Base-by-base conservation (phyloP, 1,140 invertebrate species). In the Sesamia nonagrioides region DNA sequence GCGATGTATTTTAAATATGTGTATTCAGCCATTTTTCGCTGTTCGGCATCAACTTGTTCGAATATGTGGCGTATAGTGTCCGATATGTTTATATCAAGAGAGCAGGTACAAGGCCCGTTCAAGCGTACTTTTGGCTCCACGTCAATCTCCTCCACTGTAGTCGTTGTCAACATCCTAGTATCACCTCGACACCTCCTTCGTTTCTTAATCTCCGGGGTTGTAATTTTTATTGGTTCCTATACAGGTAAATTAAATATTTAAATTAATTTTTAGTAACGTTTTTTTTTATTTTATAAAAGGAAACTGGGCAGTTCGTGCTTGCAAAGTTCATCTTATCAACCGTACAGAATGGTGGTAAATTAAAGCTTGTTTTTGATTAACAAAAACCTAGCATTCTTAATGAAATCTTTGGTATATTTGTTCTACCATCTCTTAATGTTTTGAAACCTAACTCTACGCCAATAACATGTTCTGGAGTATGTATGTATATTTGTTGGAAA, bases 41-140 rank as follows among this genome's bases (percentile, higher is more conserved):
- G 91, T 50, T 92, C 89, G 8, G 88, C 84, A 79, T 93, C 91
- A 21, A 94, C 92, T 88, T 94, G 91, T 61, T 94, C 89, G 69
- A 94, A 94, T 85, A 94, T 94, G 66, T 89, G 92, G 18, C 91
- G 88, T 56, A 95, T 93, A 0, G 92, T 93, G 33, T 94, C 91
- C 5, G 93, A 92, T 56, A 94, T 77, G 72, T 94, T 91, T 0
- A 90, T 68, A 68, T 94, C 91, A 13, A 92, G 35, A 6, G 91
- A 88, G 82, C 93, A 95, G 35, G 93, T 93, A 58, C 93, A 94
- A 7, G 91, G 91, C 0, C 92, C 92, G 8, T 85, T 84, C 2
- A 69, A 68, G 56, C 82, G 79, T 3, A 58, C 61, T 73, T 89
- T 92, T 6, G 92, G 92, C 74, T 86, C 92, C 1, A 94, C 86